phyloP scores from a whole-genome alignment of 2,113 vertebrate species.

The Scalopus aquaticus region DNA sequence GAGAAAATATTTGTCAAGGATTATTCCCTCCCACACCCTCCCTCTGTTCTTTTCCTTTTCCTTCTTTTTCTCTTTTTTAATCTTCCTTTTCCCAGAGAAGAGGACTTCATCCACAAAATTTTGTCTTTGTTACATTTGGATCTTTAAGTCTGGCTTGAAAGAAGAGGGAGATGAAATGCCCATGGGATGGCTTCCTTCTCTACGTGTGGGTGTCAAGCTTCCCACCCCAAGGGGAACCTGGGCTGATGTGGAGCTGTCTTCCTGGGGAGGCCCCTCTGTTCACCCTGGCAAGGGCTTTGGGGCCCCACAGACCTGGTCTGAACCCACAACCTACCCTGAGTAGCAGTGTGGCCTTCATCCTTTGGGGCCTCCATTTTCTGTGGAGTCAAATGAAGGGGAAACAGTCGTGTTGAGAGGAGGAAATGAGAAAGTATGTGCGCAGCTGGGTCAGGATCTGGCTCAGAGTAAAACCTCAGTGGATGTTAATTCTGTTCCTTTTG shows the following conservation, averaged over 20 bases:
- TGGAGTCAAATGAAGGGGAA: neutral
- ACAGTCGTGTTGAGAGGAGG: neutral
- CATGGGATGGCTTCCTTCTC: neutral
- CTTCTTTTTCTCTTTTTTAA: neutral
- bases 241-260: neutral
- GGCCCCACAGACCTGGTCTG: neutral
- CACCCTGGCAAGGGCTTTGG: neutral
- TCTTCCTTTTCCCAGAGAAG: constrained; percentile 62
- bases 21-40: constrained; percentile 60
- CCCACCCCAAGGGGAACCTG: neutral
- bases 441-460: neutral
- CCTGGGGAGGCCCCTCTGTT: neutral
- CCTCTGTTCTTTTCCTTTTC: neutral
- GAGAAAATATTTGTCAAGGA: constrained; percentile 85
- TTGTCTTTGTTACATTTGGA: constrained; percentile 59
- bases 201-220: neutral
- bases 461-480: neutral
- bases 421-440: neutral
- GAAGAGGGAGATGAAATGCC: neutral
- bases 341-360: neutral
- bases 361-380: neutral
- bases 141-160: neutral
- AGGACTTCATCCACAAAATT: constrained; percentile 66
- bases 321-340: neutral
- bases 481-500: neutral